Conservation (phyloP, 1,140 invertebrate genomes). For the Drosophila malerkotliana region DNA sequence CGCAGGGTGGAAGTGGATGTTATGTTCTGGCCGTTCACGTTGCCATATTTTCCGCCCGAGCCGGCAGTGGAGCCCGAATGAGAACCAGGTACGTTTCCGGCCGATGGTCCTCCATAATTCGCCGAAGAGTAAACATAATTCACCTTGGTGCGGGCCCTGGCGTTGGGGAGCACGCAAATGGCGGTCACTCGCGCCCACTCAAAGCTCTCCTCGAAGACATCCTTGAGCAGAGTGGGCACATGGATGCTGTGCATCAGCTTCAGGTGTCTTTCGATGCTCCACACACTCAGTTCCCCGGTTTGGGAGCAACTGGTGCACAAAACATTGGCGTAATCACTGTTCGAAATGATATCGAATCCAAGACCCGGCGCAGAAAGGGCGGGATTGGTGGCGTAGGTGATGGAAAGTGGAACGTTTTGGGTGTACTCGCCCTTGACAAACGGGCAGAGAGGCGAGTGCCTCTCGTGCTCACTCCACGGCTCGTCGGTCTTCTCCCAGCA, state of each 20-base stretch:
- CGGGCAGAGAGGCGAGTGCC: constrained; percentile 95
- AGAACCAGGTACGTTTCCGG: constrained; percentile 25
- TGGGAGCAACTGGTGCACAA: constrained; percentile 87
- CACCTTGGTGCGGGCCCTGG: constrained; percentile 70
- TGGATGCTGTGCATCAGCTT: constrained; percentile 83
- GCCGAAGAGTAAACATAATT: constrained; percentile 66
- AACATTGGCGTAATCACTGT: constrained; percentile 87
- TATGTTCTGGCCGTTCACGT: constrained; percentile 65
- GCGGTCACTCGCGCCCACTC: constrained; percentile 76
- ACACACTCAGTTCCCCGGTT: constrained; percentile 86
- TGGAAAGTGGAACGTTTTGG: constrained; percentile 96
- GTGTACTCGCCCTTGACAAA: constrained; percentile 97
- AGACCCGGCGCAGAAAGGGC: constrained; percentile 86
- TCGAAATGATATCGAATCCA: constrained; percentile 85
- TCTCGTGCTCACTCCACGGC: constrained; percentile 97
- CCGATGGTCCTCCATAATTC: constrained; percentile 41
- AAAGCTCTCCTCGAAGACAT: constrained; percentile 73
- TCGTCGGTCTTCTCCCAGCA: constrained; percentile 98
- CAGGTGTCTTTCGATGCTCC: constrained; percentile 90
- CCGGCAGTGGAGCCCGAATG: constrained; percentile 27
- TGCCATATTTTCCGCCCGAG: constrained; percentile 48
- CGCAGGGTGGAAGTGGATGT: constrained; percentile 78
- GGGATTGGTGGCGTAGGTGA: constrained; percentile 94
- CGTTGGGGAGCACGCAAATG: constrained; percentile 79
- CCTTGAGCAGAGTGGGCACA: constrained; percentile 70